These are phyloP conservation scores for Bedellia somnulentella DNA, from an alignment of 2,888 invertebrate species.

Conservation along the genomic window DNA sequence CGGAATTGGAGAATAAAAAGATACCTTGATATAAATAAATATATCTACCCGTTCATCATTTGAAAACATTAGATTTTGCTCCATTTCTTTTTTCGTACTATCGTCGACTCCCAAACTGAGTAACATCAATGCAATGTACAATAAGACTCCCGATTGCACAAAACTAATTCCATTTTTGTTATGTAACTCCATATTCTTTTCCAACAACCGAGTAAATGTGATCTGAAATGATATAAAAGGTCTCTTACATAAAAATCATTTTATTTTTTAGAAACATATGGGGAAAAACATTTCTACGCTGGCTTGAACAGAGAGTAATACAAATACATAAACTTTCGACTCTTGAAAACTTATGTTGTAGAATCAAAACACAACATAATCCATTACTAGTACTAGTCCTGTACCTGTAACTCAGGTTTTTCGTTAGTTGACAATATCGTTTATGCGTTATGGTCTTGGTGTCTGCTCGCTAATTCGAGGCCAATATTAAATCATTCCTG, in stretches of 20 bases:
- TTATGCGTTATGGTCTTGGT: no score
- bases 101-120: conserved; percentile 32
- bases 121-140: conserved; percentile 28
- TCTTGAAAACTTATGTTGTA: not conserved
- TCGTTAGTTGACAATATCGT: no score
- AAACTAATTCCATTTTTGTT: conserved; percentile 43
- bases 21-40: no score
- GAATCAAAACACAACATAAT: not conserved
- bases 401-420: no score
- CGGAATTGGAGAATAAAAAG: no score
- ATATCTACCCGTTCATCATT: no score
- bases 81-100: conserved; percentile 28
- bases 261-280: no score
- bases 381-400: not conserved
- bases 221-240: conserved; percentile 20
- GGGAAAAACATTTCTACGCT: not conserved
- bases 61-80: no score
- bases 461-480: conserved; percentile 4
- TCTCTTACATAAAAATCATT: not conserved
- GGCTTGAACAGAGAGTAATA: conserved; percentile 7
- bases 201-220: conserved; percentile 24
- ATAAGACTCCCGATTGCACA: conserved; percentile 36
- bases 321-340: not conserved
- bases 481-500: conserved; percentile 10
- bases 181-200: conserved; percentile 22